Evolutionary conservation across 2,113 vertebrate species (phyloP), one percentile per base, ranked within the genome.

Genomic region (Albula goreensis): DNA sequence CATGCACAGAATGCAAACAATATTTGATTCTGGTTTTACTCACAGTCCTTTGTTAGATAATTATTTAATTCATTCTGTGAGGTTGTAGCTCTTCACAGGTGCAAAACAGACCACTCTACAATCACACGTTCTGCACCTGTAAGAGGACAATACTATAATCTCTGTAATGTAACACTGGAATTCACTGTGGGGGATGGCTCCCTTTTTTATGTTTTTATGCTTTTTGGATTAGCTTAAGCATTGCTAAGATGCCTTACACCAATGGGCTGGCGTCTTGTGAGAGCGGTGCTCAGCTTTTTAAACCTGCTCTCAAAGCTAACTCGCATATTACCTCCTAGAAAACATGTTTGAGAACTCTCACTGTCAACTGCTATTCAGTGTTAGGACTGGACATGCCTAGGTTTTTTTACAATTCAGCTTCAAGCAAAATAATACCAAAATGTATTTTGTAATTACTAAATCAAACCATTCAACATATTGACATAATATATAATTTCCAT

Each of bases 21-120:
- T 89, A 88, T 88, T 89, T 78, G 51, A 87, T 89, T 85, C 87
- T 84, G 57, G 48, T 86, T 86, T 86, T 77, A 84, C 86, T 83
- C 78, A 52, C 85, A 78, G 85, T 82, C 82, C 80, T 79, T 87
- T 60, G 87, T 52, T 78, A 77, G 84, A 19, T 66, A 19, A 66
- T 66, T 66, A 66, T 66, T 66, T 19, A 5, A 19, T 22, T 2
- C 3, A 22, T 66, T 66, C 17, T 22, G 60, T 7, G 2, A 15
- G 60, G 17, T 13, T 66, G 60, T 19, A 7, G 60, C 60, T 66
- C 4, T 19, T 66, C 22, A 19, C 60, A 66, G 17, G 60, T 66
- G 60, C 60, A 66, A 22, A 66, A 66, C 60, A 66, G 60, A 22
- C 60, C 17, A 15, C 2, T 19, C 3, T 66, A 7, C 22, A 19